Evolutionary conservation across 2,797 vertebrate species (phyloP).

Genomic region (Manis pentadactyla): DNA sequence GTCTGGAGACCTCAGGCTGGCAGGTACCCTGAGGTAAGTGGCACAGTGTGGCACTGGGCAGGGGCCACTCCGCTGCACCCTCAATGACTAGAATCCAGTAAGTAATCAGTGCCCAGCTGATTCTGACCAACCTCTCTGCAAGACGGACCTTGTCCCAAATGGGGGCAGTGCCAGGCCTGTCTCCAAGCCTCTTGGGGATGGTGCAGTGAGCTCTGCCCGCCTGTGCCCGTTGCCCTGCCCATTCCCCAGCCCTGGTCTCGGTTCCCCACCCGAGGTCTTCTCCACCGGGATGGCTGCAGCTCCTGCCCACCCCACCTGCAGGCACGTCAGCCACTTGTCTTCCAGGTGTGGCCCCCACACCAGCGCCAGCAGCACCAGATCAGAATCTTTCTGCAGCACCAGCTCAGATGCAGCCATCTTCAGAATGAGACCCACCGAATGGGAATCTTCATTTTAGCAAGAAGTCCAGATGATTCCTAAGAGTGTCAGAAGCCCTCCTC

Average conservation of each 20-base stretch:
- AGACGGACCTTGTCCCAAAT: not conserved
- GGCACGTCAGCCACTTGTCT: not conserved
- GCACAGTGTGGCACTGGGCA: not conserved
- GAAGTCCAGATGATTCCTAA: not conserved
- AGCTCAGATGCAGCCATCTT: not conserved
- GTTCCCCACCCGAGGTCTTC: no score
- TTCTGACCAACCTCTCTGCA: not conserved
- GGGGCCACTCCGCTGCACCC: not conserved
- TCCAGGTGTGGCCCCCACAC: not conserved
- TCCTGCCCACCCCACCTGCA: not conserved
- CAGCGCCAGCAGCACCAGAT: fast-evolving
- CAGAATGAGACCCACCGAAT: not conserved
- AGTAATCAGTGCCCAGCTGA: not conserved
- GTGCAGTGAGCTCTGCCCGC: not conserved
- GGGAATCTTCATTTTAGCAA: not conserved
- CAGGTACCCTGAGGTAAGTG: not conserved
- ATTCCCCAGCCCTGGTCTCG: fast-evolving
- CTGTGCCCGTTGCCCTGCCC: fast-evolving
- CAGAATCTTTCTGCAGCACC: not conserved
- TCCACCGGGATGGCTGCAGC: no score
- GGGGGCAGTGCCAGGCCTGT: not conserved
- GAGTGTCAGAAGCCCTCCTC: not conserved
- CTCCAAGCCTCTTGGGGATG: not conserved
- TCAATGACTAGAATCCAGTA: not conserved
- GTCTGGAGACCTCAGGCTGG: not conserved